These are phyloP conservation scores for Tringa solitaria DNA, from an alignment of 2,113 vertebrate genomes.

Conservation along the genomic window DNA sequence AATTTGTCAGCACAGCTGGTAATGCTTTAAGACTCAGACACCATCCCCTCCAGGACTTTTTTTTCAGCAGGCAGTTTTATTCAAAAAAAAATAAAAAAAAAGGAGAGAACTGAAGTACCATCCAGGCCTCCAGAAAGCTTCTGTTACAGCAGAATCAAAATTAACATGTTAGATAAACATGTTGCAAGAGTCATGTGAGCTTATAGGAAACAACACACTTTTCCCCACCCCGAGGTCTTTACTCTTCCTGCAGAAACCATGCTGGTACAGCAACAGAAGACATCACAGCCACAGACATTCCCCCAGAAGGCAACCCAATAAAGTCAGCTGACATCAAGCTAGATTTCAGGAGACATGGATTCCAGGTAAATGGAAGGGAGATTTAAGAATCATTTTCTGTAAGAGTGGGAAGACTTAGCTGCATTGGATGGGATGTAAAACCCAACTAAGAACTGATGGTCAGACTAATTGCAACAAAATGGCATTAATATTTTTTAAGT, in stretches of 20 bases:
- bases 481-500: not conserved
- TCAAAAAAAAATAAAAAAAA: not conserved
- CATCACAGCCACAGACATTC: not conserved
- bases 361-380: not conserved
- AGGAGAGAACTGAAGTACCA: not conserved
- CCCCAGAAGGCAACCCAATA: not conserved
- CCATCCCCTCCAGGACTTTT: not conserved
- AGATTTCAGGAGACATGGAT: not conserved
- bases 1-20: not conserved
- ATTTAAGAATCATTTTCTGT: not conserved
- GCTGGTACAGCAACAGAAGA: slow-evolving; percentile 15
- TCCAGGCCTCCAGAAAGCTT: not conserved
- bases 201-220: not conserved
- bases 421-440: not conserved
- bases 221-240: not conserved
- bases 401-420: not conserved
- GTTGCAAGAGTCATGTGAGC: not conserved
- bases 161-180: not conserved
- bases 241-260: slow-evolving; percentile 16
- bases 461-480: not conserved
- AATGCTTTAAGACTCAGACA: not conserved
- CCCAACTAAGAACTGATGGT: not conserved
- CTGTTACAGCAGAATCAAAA: not conserved
- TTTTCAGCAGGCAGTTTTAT: not conserved
- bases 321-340: not conserved